Evolutionary conservation across 2,113 vertebrate species (phyloP).

Genomic region (Scopus umbretta): DNA sequence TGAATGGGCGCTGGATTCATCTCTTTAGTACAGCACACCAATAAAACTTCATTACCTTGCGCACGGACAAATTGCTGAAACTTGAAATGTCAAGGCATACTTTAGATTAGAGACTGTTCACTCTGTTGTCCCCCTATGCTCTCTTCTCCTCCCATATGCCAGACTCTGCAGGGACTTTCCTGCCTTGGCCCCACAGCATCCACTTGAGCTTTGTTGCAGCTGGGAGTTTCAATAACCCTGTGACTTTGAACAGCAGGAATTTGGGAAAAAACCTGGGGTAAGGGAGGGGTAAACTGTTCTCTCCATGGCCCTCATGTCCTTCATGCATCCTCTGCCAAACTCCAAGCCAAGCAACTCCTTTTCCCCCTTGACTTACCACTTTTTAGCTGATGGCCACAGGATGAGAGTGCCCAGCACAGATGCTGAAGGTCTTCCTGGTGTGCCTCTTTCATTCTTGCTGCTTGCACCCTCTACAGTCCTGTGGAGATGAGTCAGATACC

Average conservation of each 20-base stretch:
- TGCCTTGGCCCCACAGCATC: neutral
- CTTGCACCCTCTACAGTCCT: neutral
- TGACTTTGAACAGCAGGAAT: neutral
- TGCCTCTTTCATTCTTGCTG: neutral
- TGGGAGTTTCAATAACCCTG: neutral
- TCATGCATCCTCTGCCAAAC: neutral
- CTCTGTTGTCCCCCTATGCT: neutral
- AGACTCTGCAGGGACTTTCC: neutral
- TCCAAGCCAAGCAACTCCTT: neutral
- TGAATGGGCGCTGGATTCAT: neutral
- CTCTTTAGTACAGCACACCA: neutral
- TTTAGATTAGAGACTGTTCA: neutral
- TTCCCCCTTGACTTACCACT: neutral
- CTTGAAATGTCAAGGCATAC: neutral
- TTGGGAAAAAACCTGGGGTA: neutral
- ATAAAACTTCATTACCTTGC: neutral
- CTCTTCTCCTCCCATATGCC: neutral
- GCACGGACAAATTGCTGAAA: neutral
- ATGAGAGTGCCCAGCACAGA: neutral
- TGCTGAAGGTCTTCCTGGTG: neutral
- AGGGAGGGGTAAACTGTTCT: neutral
- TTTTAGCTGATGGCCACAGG: neutral
- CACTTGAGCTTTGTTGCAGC: neutral
- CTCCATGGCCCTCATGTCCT: neutral
- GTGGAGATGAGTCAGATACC: neutral